Evolutionary conservation across 2,888 invertebrate genomes (phyloP).

Genomic region (Drosophila rubida): DNA sequence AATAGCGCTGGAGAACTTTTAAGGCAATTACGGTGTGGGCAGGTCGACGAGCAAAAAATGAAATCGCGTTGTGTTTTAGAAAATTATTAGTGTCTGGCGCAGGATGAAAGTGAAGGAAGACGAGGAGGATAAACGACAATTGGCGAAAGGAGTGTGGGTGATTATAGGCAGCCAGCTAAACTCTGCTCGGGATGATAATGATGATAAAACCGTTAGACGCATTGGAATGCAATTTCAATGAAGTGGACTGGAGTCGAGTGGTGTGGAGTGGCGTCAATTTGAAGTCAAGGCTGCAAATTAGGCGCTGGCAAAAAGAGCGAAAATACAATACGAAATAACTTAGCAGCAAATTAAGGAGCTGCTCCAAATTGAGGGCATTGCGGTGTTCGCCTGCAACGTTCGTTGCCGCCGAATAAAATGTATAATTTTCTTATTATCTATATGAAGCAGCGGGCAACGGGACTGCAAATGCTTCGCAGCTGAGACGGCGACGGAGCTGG

Average conservation of each 20-base stretch:
- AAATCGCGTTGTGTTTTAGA: constrained; percentile 49
- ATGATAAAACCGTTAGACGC: constrained; percentile 75
- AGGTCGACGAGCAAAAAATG: constrained; percentile 21
- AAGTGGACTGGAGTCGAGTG: constrained; percentile 19
- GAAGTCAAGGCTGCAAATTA: constrained; percentile 65
- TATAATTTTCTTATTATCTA: constrained; percentile 81
- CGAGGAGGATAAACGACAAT: constrained; percentile 67
- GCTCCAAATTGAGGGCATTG: constrained; percentile 77
- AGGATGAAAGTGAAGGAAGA: constrained; percentile 11
- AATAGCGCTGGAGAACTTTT: constrained; percentile 15
- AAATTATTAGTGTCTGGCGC: constrained; percentile 70
- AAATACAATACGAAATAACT: constrained; percentile 71
- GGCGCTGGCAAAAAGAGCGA: constrained; percentile 22
- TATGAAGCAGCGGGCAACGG: constrained; percentile 61
- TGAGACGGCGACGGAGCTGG: constrained; percentile 8
- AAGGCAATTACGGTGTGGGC: constrained; percentile 47
- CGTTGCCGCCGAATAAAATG: constrained; percentile 67
- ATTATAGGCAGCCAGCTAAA: constrained; percentile 44
- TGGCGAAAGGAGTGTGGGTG: constrained; percentile 56
- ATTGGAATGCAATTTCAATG: constrained; percentile 71
- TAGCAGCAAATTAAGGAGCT: constrained; percentile 74
- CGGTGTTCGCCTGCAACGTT: constrained; percentile 60
- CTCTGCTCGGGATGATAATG: constrained; percentile 26
- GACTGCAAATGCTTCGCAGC: constrained; percentile 41
- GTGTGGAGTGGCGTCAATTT: constrained; percentile 23